Evolutionary conservation across 2,888 invertebrate species (phyloP).

Genomic region (Synergus laeviventris): DNA sequence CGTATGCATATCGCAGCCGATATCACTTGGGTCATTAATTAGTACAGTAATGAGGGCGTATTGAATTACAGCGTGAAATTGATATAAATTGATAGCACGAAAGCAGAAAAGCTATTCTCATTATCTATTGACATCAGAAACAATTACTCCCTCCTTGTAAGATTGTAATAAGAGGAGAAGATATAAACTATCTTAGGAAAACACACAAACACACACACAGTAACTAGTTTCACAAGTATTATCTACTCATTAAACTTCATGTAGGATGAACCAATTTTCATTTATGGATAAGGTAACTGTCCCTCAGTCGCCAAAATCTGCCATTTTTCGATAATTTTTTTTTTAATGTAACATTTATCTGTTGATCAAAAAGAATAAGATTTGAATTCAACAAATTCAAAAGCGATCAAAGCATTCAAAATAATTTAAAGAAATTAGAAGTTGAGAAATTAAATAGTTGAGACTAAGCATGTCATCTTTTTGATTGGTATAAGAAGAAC

Average conservation of each 20-base stretch:
- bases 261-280: not conserved
- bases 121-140: constrained; percentile 35
- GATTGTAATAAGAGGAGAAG: constrained; percentile 4
- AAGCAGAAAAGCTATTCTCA: constrained; percentile 32
- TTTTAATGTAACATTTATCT: too few species aligned
- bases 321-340: too few species aligned
- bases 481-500: too few species aligned
- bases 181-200: constrained; percentile 26
- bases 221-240: constrained; percentile 1
- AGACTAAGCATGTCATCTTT: too few species aligned
- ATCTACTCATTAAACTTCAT: constrained; percentile 5
- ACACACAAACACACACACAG: too few species aligned
- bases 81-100: constrained; percentile 11
- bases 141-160: constrained; percentile 24
- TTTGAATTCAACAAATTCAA: too few species aligned
- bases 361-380: too few species aligned
- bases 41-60: constrained; percentile 22
- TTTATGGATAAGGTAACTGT: too few species aligned
- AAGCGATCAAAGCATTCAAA: too few species aligned
- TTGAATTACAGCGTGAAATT: constrained; percentile 15
- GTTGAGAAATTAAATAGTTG: too few species aligned
- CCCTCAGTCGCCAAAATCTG: too few species aligned
- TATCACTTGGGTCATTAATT: constrained; percentile 25
- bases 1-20: constrained; percentile 13
- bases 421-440: too few species aligned